phyloP scores from a whole-genome alignment of 1,140 invertebrate species.

The Drosophila malerkotliana region DNA sequence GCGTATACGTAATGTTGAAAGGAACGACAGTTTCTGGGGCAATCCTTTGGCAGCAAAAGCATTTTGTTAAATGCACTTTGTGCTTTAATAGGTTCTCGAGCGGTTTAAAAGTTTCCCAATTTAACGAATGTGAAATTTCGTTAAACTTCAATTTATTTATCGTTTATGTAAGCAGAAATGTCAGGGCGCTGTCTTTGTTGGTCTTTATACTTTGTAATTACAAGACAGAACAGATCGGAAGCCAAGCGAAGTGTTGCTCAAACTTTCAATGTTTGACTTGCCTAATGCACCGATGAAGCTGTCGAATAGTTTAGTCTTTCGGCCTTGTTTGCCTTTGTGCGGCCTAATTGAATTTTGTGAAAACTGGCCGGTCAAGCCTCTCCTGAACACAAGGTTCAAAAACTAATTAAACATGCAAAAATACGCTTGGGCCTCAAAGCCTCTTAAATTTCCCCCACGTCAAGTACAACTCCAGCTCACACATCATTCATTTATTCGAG shows the following conservation, averaged over 20 bases:
- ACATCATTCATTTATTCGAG: conserved; percentile 29
- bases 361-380: conserved; percentile 5
- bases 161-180: conserved; percentile 8
- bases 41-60: conserved; percentile 39
- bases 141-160: conserved; percentile 24
- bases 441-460: conserved; percentile 11
- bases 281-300: conserved; percentile 8
- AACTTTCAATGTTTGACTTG: conserved; percentile 34
- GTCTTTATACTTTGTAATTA: neutral
- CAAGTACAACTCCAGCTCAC: conserved; percentile 10
- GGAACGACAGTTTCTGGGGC: conserved; percentile 34
- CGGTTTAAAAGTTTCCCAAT: conserved; percentile 13
- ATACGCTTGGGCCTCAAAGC: neutral
- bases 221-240: conserved; percentile 17
- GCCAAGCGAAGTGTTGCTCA: conserved; percentile 33
- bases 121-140: conserved; percentile 7
- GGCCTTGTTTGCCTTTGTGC: conserved; percentile 17
- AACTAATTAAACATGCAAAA: conserved; percentile 31
- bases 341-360: conserved; percentile 27
- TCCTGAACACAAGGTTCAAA: conserved; percentile 7
- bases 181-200: conserved; percentile 2
- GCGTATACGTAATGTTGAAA: conserved; percentile 64
- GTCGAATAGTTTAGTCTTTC: conserved; percentile 7
- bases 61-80: conserved; percentile 57
- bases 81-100: conserved; percentile 35